These are phyloP conservation scores for Muscicapa adusta DNA, from an alignment of 2,113 vertebrate species.

Conservation along the genomic window DNA sequence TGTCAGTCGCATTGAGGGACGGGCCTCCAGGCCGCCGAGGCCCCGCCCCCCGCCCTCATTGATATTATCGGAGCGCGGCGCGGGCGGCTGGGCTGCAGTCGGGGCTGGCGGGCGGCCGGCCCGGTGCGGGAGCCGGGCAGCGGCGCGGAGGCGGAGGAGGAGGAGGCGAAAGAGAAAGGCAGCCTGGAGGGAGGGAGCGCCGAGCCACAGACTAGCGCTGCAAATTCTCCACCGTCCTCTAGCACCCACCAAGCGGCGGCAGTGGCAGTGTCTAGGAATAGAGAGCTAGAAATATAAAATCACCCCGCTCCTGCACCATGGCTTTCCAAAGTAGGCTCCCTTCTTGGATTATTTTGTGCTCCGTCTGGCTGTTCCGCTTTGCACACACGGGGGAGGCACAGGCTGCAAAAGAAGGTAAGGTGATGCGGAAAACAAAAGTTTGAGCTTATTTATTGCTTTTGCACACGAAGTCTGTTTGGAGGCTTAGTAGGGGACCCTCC, in stretches of 20 bases:
- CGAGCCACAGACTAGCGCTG: conserved; percentile 30
- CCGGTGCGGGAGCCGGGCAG: conserved; percentile 19
- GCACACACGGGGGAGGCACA: conserved; percentile 85
- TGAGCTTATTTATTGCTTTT: conserved; percentile 48
- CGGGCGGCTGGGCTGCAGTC: conserved; percentile 77
- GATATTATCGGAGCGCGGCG: conserved; percentile 86
- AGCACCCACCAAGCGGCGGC: conserved; percentile 54
- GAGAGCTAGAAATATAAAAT: conserved; percentile 28
- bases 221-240: conserved; percentile 26
- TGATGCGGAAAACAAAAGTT: conserved; percentile 71
- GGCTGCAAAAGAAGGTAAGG: conserved; percentile 96
- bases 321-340: conserved; percentile 78
- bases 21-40: background rate
- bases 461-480: background rate
- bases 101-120: conserved; percentile 76
- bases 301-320: conserved; percentile 81
- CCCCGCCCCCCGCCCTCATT: conserved; percentile 67
- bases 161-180: background rate
- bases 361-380: conserved; percentile 80
- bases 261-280: conserved; percentile 46
- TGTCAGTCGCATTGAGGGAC: conserved; percentile 73
- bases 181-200: background rate
- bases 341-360: conserved; percentile 89
- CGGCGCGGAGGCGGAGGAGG: background rate
- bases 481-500: background rate